Evolutionary conservation across 2,797 vertebrate genomes (phyloP), one percentile per base, ranked within the genome.

Genomic region (Chromobotia macracanthus): DNA sequence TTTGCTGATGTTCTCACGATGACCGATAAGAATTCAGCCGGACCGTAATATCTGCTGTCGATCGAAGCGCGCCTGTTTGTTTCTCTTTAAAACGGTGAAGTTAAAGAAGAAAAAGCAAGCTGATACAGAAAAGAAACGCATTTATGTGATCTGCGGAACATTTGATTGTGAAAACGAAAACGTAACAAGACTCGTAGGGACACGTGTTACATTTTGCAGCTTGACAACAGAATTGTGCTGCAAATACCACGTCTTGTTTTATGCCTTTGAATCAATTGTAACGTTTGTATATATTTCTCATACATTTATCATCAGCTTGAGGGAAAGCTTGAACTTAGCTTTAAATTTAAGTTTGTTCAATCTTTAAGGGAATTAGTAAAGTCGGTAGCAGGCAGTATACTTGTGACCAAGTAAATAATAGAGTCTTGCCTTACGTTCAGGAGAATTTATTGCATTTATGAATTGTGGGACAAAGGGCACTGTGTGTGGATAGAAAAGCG

Each of bases 401-500:
- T 2, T 51, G 41, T 5, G 23, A 65, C 5, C 1, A 55, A n/a
- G 61, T 55, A 66, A 55, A 66, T 31, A 25, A 23, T 31, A 6
- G 6, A 48, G n/a, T 16, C n/a, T 66, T 5, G 35, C 56, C 13
- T 18, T 50, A 73, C 23, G 19, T 67, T 48, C 35, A 48, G 19
- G 48, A 8, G 5, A 56, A n/a, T 41, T 13, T 28, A 18, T 83
- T 87, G 89, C 82, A 84, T 90, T 90, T 89, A 85, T 86, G 84
- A 88, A 88, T 89, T 89, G 88, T 90, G 85, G 92, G 92, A 92
- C 91, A 93, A 94, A 92, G 90, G 90, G 91, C 90, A 92, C 78
- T 77, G 82, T 72, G 83, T 77, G 81, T 72, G 38, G 19, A 48
- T 61, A 41, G 68, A 63, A 18, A 53, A 16, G 16, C 23, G 15